Evolutionary conservation across 1,140 invertebrate genomes (phyloP).

Genomic region (Drosophila tsacasi): DNA sequence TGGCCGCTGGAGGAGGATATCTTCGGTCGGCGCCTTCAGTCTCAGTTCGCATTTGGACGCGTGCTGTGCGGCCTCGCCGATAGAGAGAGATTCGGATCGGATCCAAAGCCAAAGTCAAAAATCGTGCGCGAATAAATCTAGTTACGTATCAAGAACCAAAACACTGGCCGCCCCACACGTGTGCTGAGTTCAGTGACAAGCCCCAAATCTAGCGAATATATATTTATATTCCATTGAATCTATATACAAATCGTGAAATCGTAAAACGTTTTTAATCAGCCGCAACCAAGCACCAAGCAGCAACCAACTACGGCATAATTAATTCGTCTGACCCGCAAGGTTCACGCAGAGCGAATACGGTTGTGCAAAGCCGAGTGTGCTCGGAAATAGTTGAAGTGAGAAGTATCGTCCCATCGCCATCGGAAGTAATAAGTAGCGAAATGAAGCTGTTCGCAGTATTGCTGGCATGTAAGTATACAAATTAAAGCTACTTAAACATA

Average conservation of each 20-base stretch:
- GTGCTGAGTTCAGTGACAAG: conserved; percentile 74
- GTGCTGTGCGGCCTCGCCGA: conserved; percentile 73
- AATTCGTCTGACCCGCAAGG: conserved; percentile 67
- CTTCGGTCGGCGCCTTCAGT: conserved; percentile 75
- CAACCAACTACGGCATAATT: conserved; percentile 54
- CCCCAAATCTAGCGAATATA: conserved; percentile 44
- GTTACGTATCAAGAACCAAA: conserved; percentile 25
- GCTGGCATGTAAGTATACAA: conserved; percentile 63
- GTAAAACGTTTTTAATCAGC: conserved; percentile 63
- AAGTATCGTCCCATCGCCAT: conserved; percentile 14
- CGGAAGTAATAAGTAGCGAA: conserved; percentile 45
- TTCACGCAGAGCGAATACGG: conserved; percentile 57
- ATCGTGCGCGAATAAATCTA: conserved; percentile 60
- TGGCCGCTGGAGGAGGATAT: conserved; percentile 68
- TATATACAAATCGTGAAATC: conserved; percentile 57
- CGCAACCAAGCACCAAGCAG: conserved; percentile 30
- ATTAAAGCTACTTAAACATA: neutral
- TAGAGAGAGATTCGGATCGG: conserved; percentile 54
- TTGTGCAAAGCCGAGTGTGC: conserved; percentile 55
- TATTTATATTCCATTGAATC: conserved; percentile 29
- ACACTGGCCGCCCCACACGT: conserved; percentile 55
- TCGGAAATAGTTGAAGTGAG: conserved; percentile 36
- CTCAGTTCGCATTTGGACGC: conserved; percentile 81
- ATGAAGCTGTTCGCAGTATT: conserved; percentile 81
- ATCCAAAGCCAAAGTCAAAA: conserved; percentile 18